Conservation (phyloP, 2,113 vertebrate species). For the Gopherus flavomarginatus region DNA sequence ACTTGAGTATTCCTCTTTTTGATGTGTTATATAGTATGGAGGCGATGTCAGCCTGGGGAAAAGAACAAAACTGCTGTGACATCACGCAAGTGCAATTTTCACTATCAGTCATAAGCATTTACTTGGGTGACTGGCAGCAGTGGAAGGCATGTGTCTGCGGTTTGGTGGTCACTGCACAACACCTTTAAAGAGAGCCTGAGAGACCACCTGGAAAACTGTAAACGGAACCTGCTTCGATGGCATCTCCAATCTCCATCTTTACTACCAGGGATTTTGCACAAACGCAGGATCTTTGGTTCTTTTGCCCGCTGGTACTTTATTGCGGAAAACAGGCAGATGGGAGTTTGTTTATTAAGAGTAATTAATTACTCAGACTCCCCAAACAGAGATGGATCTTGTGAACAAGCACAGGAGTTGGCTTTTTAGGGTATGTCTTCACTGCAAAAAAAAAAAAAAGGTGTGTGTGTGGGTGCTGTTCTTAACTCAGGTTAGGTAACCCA, state of each 20-base stretch:
- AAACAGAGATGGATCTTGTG: not conserved
- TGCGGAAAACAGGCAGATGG: not conserved
- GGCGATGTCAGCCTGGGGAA: not conserved
- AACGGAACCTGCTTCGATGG: too few relatives aligned
- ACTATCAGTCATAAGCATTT: not conserved
- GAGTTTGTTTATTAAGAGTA: not conserved
- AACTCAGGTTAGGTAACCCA: not conserved
- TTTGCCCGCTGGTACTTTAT: not conserved
- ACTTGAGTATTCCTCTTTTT: not conserved
- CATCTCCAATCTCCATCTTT: not conserved
- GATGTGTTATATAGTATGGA: not conserved
- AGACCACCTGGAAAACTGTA: not conserved
- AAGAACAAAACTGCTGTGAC: not conserved
- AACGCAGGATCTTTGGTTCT: not conserved
- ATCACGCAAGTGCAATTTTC: not conserved
- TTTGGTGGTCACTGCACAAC: not conserved
- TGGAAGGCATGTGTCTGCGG: not conserved
- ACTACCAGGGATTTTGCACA: not conserved
- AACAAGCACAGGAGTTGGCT: not conserved
- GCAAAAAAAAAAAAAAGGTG: not conserved
- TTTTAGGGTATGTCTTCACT: not conserved
- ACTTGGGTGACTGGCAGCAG: not conserved
- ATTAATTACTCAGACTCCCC: not conserved
- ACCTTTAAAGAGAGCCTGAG: not conserved
- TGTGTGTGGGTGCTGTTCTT: not conserved